A percentile compares a stretch with the other conserved stretches of the same genome.
Evolutionary conservation across 1,140 invertebrate species (phyloP).

Genomic region (Bombus sylvicola): DNA sequence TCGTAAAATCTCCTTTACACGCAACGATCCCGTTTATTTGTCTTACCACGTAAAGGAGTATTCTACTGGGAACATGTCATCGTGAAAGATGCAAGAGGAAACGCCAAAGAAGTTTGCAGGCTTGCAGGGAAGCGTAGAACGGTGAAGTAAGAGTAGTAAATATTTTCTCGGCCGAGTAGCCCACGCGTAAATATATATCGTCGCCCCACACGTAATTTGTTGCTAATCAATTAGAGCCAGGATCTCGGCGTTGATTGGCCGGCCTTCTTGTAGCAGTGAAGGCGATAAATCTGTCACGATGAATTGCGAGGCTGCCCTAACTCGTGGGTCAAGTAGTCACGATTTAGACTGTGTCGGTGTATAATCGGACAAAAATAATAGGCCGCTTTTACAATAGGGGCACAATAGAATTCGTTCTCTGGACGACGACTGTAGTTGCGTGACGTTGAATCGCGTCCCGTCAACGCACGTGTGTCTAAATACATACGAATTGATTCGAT

Average conservation of each 20-base stretch:
- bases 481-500: neutral
- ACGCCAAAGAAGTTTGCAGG: neutral
- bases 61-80: no score
- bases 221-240: constrained; percentile 59
- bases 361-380: constrained; percentile 57
- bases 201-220: constrained; percentile 39
- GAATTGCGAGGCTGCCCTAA: constrained; percentile 54
- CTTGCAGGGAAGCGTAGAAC: neutral
- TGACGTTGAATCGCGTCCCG: neutral
- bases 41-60: no score
- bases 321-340: constrained; percentile 54
- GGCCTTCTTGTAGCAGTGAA: constrained; percentile 28
- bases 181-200: constrained; percentile 18
- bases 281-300: constrained; percentile 62
- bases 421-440: neutral
- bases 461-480: neutral
- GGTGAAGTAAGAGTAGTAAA: neutral
- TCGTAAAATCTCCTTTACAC: no score
- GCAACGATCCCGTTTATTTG: no score
- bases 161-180: neutral
- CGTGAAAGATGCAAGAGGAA: neutral
- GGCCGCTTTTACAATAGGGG: constrained; percentile 11
- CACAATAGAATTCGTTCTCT: constrained; percentile 14
- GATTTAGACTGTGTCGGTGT: constrained; percentile 56
- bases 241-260: constrained; percentile 48